phyloP scores from a whole-genome alignment of 2,888 invertebrate genomes.

The Cosmopolites sordidus region DNA sequence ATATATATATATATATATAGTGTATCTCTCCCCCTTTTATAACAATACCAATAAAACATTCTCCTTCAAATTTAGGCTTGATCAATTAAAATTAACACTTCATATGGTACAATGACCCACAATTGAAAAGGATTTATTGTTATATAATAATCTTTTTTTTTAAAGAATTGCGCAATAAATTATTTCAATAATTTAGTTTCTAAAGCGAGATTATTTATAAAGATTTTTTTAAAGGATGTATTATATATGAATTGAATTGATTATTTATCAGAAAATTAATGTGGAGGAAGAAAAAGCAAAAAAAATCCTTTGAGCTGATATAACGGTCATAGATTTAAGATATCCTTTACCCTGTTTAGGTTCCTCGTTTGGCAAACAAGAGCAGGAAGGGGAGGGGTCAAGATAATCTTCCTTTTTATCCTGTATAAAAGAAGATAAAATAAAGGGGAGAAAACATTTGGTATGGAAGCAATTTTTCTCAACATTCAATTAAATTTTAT shows the following conservation, averaged over 20 bases:
- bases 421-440: slow-evolving; percentile 1
- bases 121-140: no score
- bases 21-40: no score
- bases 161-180: no score
- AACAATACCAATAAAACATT: no score
- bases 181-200: no score
- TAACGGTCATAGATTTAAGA: background rate
- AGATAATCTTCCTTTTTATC: background rate
- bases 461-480: background rate
- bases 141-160: no score
- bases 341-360: background rate
- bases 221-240: no score
- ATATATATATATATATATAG: no score
- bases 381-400: background rate
- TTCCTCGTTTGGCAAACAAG: background rate
- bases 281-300: background rate
- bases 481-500: background rate
- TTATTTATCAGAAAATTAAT: background rate
- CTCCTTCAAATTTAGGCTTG: no score
- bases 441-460: background rate
- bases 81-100: no score
- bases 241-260: background rate
- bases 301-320: slow-evolving; percentile 1
- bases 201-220: no score
- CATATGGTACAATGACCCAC: no score